These are phyloP conservation scores for Ochotona princeps DNA, from an alignment of 2,113 vertebrate genomes.

Conservation along the genomic window DNA sequence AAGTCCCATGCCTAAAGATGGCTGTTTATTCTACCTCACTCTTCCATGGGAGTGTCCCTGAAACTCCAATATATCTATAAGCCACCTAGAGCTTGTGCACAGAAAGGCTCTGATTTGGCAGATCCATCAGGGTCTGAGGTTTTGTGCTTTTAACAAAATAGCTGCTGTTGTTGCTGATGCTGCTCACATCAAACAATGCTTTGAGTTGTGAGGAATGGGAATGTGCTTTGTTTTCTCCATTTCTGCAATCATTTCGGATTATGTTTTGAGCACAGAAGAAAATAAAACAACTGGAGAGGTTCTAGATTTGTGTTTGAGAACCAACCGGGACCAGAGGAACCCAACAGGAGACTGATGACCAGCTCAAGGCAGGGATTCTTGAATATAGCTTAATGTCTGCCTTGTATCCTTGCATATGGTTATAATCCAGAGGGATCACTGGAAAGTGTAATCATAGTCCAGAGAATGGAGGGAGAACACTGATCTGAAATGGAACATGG, in stretches of 20 bases:
- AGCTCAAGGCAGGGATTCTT: background rate
- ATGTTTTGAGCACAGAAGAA: background rate
- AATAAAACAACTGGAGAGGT: background rate
- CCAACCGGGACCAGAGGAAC: background rate
- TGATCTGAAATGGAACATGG: background rate
- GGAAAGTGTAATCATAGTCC: background rate
- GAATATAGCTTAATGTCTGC: background rate
- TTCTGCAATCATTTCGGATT: background rate
- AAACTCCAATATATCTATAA: background rate
- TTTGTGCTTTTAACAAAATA: background rate
- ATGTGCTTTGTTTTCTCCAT: background rate
- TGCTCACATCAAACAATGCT: background rate
- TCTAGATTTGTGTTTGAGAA: background rate
- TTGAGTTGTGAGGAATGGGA: background rate
- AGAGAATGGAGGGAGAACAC: background rate
- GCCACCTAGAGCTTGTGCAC: background rate
- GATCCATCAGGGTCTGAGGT: background rate
- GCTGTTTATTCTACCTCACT: background rate
- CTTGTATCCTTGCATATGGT: background rate
- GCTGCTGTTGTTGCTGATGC: background rate
- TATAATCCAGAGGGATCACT: background rate
- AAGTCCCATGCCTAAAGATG: rapidly evolving
- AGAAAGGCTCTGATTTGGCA: background rate
- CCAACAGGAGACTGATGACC: background rate
- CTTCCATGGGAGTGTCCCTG: background rate